Evolutionary conservation across 2,888 invertebrate genomes (phyloP).

Genomic region (Psococerastis gibbosa): DNA sequence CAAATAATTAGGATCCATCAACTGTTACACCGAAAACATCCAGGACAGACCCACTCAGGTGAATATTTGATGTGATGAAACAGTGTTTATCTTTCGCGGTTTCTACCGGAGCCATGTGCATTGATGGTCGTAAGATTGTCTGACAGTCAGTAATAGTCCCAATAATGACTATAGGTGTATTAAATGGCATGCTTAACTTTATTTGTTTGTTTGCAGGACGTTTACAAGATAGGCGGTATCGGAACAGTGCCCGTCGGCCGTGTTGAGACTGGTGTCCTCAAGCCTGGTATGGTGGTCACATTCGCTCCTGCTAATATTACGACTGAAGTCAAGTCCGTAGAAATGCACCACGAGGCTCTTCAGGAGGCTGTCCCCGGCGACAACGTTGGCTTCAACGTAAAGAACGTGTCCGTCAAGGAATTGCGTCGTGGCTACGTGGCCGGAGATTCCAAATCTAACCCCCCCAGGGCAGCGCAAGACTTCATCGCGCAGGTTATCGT

Average conservation of each 20-base stretch:
- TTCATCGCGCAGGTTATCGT: slow-evolving; percentile 98
- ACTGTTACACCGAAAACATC: too few relatives aligned
- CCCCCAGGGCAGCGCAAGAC: slow-evolving; percentile 84
- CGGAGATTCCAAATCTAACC: slow-evolving; percentile 94
- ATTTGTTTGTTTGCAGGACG: slow-evolving; percentile 73
- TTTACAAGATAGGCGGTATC: slow-evolving; percentile 99
- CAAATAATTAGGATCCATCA: too few relatives aligned
- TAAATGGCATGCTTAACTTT: too few relatives aligned
- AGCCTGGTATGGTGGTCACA: slow-evolving; percentile 91
- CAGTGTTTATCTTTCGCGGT: too few relatives aligned
- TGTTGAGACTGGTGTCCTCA: slow-evolving; percentile 95
- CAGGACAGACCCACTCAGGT: too few relatives aligned
- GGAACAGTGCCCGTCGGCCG: slow-evolving; percentile 99
- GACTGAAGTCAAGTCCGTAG: slow-evolving; percentile 99
- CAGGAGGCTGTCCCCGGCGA: slow-evolving; percentile 92
- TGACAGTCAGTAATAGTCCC: too few relatives aligned
- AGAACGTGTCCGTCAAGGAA: slow-evolving; percentile 99
- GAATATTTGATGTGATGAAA: too few relatives aligned
- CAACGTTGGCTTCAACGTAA: slow-evolving; percentile 99
- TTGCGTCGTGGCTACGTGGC: slow-evolving; percentile 97
- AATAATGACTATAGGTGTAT: too few relatives aligned
- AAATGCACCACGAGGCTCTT: slow-evolving; percentile 99
- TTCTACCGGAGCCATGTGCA: too few relatives aligned
- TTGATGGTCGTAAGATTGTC: too few relatives aligned
- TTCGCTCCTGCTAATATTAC: slow-evolving; percentile 93